Evolutionary conservation across 2,888 invertebrate genomes (phyloP).

Genomic region (Cryptocephalus moraei): DNA sequence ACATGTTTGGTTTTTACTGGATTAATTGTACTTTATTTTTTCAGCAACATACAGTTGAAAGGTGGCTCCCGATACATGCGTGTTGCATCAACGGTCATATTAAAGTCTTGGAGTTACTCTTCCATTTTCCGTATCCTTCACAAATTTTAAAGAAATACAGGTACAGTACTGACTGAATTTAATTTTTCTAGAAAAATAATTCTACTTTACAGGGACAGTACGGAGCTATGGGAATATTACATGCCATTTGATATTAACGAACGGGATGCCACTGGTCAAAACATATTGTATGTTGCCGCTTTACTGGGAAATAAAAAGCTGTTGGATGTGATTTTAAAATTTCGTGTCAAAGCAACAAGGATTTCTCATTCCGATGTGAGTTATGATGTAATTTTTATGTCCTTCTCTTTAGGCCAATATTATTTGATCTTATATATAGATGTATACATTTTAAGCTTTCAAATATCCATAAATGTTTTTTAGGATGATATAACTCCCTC

Average conservation of each 20-base stretch:
- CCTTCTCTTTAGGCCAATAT: too few relatives aligned
- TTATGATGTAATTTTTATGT: background rate
- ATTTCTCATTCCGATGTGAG: constrained; percentile 26
- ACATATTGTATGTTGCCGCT: constrained; percentile 82
- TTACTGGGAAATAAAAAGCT: constrained; percentile 71
- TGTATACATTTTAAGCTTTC: too few relatives aligned
- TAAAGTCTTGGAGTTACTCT: constrained; percentile 63
- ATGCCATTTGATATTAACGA: constrained; percentile 91
- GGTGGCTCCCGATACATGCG: constrained; percentile 88
- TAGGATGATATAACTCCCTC: constrained; percentile 36
- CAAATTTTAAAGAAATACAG: constrained; percentile 51
- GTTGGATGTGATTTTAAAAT: constrained; percentile 65
- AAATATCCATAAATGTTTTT: constrained; percentile 1
- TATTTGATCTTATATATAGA: too few relatives aligned
- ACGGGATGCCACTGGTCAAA: constrained; percentile 82
- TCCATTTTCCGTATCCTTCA: constrained; percentile 74
- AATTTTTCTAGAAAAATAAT: background rate
- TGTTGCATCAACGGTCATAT: constrained; percentile 84
- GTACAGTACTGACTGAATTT: constrained; percentile 23
- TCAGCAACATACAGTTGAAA: constrained; percentile 78
- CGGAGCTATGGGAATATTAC: constrained; percentile 70
- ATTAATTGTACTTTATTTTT: constrained; percentile 7
- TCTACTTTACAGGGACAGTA: constrained; percentile 40
- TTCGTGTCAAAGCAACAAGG: constrained; percentile 50
- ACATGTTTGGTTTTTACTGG: too few relatives aligned